Conservation (phyloP, 2,113 vertebrate species). For the Tetraodon nigroviridis region DNA sequence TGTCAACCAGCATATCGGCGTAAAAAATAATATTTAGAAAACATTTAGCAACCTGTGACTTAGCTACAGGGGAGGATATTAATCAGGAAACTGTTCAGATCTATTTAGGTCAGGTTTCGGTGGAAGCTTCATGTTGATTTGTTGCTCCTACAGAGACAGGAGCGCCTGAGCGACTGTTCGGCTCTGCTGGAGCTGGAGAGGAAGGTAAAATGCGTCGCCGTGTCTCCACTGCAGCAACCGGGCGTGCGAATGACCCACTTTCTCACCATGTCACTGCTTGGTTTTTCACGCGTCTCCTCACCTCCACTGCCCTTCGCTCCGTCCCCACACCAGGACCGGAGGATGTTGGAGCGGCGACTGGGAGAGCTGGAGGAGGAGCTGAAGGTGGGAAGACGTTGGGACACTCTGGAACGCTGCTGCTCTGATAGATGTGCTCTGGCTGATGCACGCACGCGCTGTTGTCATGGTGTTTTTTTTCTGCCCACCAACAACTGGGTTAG, state of each 20-base stretch:
- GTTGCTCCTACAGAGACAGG: conserved; percentile 72
- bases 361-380: conserved; percentile 80
- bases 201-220: conserved; percentile 66
- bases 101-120: too few relatives aligned
- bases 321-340: conserved; percentile 67
- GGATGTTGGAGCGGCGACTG: conserved; percentile 76
- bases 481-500: too few relatives aligned
- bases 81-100: neutral
- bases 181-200: conserved; percentile 78
- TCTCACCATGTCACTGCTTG: conserved; percentile 22
- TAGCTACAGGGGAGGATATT: too few relatives aligned
- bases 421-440: conserved; percentile 55
- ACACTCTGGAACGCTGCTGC: conserved; percentile 56
- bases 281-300: conserved; percentile 21
- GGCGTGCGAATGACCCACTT: neutral
- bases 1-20: too few relatives aligned
- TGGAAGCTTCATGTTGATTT: neutral
- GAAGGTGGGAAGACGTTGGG: conserved; percentile 68
- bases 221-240: conserved; percentile 55
- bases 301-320: conserved; percentile 19
- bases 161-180: conserved; percentile 78
- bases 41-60: neutral
- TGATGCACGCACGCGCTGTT: conserved; percentile 28
- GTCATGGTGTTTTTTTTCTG: neutral
- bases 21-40: neutral